Percentiles rank a stretch among this genome's conserved stretches.
Evolutionary conservation across 1,140 invertebrate genomes (phyloP).

Genomic region (Drosophila murphyi): DNA sequence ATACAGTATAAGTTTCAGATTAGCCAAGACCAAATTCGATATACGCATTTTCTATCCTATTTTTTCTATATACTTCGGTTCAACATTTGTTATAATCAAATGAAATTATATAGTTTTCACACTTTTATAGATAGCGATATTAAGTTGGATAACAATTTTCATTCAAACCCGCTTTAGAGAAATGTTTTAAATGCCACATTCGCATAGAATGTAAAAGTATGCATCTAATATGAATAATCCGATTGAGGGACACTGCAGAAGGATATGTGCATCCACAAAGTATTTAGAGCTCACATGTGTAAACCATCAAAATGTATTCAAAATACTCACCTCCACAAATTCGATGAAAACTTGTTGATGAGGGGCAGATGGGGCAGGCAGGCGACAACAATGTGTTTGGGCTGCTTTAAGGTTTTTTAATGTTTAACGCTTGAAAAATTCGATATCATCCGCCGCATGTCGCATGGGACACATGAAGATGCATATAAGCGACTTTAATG

Average conservation of each 20-base stretch:
- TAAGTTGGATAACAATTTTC: neutral
- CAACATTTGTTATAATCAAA: no score
- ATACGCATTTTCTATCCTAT: no score
- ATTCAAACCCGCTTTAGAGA: neutral
- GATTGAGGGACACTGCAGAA: neutral
- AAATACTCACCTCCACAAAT: slow-evolving; percentile 19
- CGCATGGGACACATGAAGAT: slow-evolving; percentile 37
- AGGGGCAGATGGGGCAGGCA: neutral
- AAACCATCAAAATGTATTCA: slow-evolving; percentile 6
- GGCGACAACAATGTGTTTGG: neutral
- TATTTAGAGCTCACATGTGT: neutral
- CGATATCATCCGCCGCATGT: slow-evolving; percentile 24
- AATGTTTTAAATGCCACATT: neutral
- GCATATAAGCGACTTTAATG: slow-evolving; percentile 42
- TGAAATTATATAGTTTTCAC: neutral
- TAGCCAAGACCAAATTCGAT: no score
- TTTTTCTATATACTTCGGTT: no score
- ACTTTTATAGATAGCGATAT: neutral
- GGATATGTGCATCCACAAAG: neutral
- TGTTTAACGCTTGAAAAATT: slow-evolving; percentile 65
- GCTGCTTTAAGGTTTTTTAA: slow-evolving; percentile 44
- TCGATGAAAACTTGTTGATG: neutral
- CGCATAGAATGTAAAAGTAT: neutral
- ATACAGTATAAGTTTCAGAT: no score
- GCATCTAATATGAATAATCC: neutral